These are phyloP conservation scores for Sebastes goodei DNA, from an alignment of 2,797 vertebrate genomes.

Conservation along the genomic window DNA sequence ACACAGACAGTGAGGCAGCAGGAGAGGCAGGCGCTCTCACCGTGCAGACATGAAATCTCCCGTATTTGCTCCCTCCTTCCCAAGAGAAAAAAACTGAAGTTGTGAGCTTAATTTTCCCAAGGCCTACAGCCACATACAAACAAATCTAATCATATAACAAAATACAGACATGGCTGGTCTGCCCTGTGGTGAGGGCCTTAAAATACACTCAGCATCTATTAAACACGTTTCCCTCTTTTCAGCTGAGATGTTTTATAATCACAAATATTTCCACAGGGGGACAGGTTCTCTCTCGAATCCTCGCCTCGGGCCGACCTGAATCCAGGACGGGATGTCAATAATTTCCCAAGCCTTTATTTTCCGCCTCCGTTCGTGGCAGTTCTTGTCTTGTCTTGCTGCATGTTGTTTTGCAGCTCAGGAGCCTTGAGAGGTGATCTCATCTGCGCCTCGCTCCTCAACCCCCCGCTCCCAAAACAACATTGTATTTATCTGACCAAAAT, in stretches of 20 bases:
- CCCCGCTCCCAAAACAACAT: conserved; percentile 76
- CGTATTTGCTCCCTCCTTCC: not conserved
- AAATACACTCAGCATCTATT: conserved; percentile 28
- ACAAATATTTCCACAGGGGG: conserved; percentile 11
- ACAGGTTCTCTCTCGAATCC: conserved; percentile 41
- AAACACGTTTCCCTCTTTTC: not conserved
- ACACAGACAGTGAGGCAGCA: conserved; percentile 35
- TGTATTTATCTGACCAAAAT: conserved; percentile 85
- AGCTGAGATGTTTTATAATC: conserved; percentile 9
- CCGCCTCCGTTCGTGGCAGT: conserved; percentile 54
- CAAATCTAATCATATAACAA: conserved; percentile 40
- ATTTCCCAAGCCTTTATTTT: conserved; percentile 69
- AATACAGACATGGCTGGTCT: conserved; percentile 43
- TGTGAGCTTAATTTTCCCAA: conserved; percentile 47
- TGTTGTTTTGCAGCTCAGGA: conserved; percentile 74
- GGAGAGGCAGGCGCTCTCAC: conserved; percentile 15
- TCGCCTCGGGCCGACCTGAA: conserved; percentile 48
- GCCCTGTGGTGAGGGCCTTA: conserved; percentile 25
- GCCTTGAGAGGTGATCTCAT: conserved; percentile 80
- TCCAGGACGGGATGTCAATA: conserved; percentile 65
- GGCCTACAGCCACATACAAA: conserved; percentile 27
- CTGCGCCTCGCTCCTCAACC: conserved; percentile 62
- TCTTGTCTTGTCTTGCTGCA: conserved; percentile 80
- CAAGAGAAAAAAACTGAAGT: not conserved
- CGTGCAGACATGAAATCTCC: conserved; percentile 6